Evolutionary conservation across 2,113 vertebrate species (phyloP), one percentile per base, ranked within the genome.

Genomic region (Chaenocephalus aceratus): DNA sequence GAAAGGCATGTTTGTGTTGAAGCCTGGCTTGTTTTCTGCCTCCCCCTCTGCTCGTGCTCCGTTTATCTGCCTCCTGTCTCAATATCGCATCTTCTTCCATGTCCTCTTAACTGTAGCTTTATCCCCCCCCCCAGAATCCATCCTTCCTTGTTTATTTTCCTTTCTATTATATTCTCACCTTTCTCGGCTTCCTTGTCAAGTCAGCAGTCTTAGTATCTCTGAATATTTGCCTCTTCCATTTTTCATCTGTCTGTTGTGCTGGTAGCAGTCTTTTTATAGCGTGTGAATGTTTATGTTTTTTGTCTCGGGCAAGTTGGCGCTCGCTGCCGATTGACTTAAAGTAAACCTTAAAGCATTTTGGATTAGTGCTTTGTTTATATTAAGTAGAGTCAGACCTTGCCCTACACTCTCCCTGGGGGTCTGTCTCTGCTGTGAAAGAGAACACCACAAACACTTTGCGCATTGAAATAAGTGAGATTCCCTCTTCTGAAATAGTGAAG

Each of bases 1-100:
- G 80, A 89, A 64, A 67, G 74, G 18, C 41, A 81, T 75, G 61
- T 87, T 89, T 85, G 82, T 88, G 41, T 78, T 48, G 46, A 80
- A 82, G 51, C 75, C 58, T 23, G 9, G 23, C 71, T 73, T 75
- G 59, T 85, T 85, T 77, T 80, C 36, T 46, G 53, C 69, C 69
- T 61, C 60, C 71, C 60, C 51, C 80, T 67, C 60, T 49, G 4
- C 66, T 78, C 4, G 5, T 65, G 62, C 45, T 62, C 71, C 18
- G 34, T 26, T 58, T 57, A 4, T 75, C 16, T 61, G 13, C 53
- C 44, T 65, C 26, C 53, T 14, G 18, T 75, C 30, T 63, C 56
- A 57, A 13, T 49, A 48, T 30, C 7, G 0, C 30, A 34, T 59
- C 41, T 30, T 3, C 4, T 49, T 52, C 49, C 59, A 5, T 71